A percentile compares a stretch with the other conserved stretches of the same genome.
phyloP scores from a whole-genome alignment of 2,888 invertebrate genomes.

The Tenodera sinensis region DNA sequence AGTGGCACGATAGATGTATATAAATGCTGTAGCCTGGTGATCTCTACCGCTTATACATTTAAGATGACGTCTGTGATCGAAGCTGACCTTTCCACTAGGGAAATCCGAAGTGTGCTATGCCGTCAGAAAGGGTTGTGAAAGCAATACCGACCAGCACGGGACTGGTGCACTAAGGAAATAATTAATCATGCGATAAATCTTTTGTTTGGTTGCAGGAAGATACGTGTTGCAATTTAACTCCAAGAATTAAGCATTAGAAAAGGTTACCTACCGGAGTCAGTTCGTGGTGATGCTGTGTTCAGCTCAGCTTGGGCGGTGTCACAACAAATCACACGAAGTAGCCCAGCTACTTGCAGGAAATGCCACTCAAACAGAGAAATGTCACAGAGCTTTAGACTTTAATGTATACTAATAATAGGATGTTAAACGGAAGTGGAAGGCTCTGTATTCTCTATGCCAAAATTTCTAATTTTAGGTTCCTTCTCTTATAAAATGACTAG shows the following conservation, averaged over 20 bases:
- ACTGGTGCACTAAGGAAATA: background rate
- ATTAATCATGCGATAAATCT: background rate
- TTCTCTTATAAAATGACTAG: too few relatives aligned
- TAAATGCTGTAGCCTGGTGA: background rate
- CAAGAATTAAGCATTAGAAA: background rate
- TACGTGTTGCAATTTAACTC: background rate
- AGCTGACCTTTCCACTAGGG: background rate
- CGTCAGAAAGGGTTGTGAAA: background rate
- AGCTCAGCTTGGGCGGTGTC: background rate
- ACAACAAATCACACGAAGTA: too few relatives aligned
- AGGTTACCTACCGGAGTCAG: background rate
- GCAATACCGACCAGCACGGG: background rate
- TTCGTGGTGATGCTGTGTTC: background rate
- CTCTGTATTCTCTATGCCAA: too few relatives aligned
- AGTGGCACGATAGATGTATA: too few relatives aligned
- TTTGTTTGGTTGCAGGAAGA: background rate
- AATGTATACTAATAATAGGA: too few relatives aligned
- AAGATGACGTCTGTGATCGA: background rate
- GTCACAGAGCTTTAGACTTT: too few relatives aligned
- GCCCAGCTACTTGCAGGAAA: too few relatives aligned
- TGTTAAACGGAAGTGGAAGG: too few relatives aligned
- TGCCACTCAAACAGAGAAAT: too few relatives aligned
- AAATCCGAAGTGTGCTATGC: background rate
- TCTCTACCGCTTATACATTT: background rate
- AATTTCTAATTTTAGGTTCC: too few relatives aligned